Base-by-base conservation (phyloP, 1,140 invertebrate genomes). In the Bombus confusus region DNA sequence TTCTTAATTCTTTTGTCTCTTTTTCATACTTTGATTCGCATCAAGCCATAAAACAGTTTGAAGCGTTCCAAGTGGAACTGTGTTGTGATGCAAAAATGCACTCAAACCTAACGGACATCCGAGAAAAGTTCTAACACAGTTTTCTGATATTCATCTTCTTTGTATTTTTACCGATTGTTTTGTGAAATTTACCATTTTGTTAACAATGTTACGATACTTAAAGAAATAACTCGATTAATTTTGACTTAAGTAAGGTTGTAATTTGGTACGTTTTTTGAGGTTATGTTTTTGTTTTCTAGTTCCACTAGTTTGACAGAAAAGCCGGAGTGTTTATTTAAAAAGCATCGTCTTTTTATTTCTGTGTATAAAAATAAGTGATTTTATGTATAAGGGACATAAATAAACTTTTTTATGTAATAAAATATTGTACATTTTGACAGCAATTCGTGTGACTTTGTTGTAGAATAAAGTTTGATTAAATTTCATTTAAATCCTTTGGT, bases 201-300 rank as follows among this genome's bases (percentile, higher is more conserved):
- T 12, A 25, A 43, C 28, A 4, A 62, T 43, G 10, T 68, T 79
- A n/a, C 10, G 25, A 25, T n/a, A 15, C 3, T 28, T 57, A 1
- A 31, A 31, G 57, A 43, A n/a, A 43, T 28, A 41, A 22, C 5
- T 10, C 9, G 2, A 47, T 39, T 37, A 28, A 71, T 59, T 34
- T 6, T 31, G 25, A 31, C 8, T n/a, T 71, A 8, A 37, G 2
- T 25, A 79, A 25, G 9, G 41, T 43, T 43, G 9, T 39, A 39
- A 34, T 69, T 47, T 31, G 4, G 22, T 47, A 22, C 15, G 31
- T 8, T 6, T 28, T 62, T 28, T 15, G 31, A 85, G 83, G 77
- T 85, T 85, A 85, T 85, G 77, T 85, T 80, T 85, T 80, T 85
- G 77, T 80, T 85, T 79, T 52, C 43, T 75, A 52, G 18, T 52